Evolutionary conservation across 2,888 invertebrate species (phyloP), one percentile per base, ranked within the genome.

Genomic region (Drosophila kokeensis): DNA sequence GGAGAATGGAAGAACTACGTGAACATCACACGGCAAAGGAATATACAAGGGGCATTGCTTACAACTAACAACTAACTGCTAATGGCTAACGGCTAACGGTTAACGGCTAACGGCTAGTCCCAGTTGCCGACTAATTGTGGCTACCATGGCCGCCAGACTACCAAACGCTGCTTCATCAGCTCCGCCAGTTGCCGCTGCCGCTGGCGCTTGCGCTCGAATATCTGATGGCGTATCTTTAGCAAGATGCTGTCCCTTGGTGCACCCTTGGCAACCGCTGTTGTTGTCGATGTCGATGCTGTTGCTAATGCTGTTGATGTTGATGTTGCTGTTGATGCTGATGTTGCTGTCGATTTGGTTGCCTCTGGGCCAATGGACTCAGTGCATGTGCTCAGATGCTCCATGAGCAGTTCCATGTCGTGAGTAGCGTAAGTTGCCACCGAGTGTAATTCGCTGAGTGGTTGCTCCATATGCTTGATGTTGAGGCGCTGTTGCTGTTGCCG

Each of bases 111-210:
- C 40, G 36, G 36, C 42, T 40, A 42, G 49, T 48, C 4, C 10
- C 2, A 24, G 27, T 10, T 36, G 18, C 18, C 10, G 15, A 0
- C 7, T 4, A 13, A 2, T 1, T 6, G 5, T 50, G 10, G 21
- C 40, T 80, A 92, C 92, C 92, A 92, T 4, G 92, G 92, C n/a
- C 92, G 83, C 92, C 92, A 92, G 24, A 92, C 92, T 11, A 82
- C 89, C 64, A 85, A 45, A 1, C 81, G 81, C 53, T 76, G 86
- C 34, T 92, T 87, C 36, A 90, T 57, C 48, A 83, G 45, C 52
- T 89, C 90, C 36, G 91, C 82, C 76, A 87, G 42, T 48, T 85
- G 85, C 5, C 88, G 85, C 55, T 92, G 91, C 50, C 92, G 81
- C 50, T 91, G 90, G 1, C 92, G 90, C 58, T 92, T 92, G 1